These are phyloP conservation scores for Protonibea diacanthus DNA, from an alignment of 2,797 vertebrate species.

Conservation along the genomic window DNA sequence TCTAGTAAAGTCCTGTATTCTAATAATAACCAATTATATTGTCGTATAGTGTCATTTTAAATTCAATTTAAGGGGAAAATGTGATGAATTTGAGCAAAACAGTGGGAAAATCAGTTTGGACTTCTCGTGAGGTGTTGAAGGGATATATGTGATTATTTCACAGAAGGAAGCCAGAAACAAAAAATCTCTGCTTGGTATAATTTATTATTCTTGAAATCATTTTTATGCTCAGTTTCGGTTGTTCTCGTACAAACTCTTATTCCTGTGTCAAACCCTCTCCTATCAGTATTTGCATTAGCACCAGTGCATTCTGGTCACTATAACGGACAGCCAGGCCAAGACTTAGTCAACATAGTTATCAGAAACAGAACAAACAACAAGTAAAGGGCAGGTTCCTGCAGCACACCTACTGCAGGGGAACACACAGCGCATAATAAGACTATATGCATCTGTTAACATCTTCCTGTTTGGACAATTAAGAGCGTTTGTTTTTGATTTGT, in stretches of 20 bases:
- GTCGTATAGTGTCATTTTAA: neutral
- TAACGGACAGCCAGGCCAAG: slow-evolving; percentile 31
- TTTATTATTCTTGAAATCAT: neutral
- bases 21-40: too few species aligned
- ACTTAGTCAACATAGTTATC: slow-evolving; percentile 74
- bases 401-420: neutral
- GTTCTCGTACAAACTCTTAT: neutral
- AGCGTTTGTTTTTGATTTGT: neutral
- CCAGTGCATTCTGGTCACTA: slow-evolving; percentile 44
- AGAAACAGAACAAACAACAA: slow-evolving; percentile 69
- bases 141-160: neutral
- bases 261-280: neutral
- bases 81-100: neutral
- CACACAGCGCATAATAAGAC: neutral
- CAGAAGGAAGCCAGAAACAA: neutral
- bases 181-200: neutral
- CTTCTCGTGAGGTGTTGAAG: neutral
- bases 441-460: neutral
- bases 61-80: neutral
- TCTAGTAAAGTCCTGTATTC: too few species aligned
- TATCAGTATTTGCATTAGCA: slow-evolving; percentile 71
- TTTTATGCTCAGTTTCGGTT: neutral
- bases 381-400: slow-evolving; percentile 42
- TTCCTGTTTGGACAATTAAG: neutral
- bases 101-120: neutral